A percentile compares a stretch with the other conserved stretches of the same genome.
These are phyloP conservation scores for Margarornis squamiger DNA, from an alignment of 2,797 vertebrate genomes.

Conservation along the genomic window DNA sequence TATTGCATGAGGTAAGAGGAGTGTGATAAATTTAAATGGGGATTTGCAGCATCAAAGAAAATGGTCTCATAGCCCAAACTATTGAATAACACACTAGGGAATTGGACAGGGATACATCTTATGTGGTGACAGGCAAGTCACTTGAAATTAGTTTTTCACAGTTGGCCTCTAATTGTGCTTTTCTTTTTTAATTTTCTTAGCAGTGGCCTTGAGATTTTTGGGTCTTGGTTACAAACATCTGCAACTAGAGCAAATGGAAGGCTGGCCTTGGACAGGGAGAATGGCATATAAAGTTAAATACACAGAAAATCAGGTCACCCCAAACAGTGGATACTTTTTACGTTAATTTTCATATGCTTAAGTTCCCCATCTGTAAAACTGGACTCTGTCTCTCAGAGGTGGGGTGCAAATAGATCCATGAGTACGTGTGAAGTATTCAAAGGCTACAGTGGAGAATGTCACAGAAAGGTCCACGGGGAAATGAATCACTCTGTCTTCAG, in stretches of 20 bases:
- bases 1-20: constrained; percentile 15
- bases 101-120: background rate
- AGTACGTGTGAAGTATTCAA: background rate
- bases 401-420: background rate
- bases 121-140: background rate
- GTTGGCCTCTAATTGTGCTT: background rate
- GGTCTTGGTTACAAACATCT: background rate
- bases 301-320: background rate
- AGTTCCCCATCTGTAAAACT: background rate
- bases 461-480: background rate
- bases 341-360: background rate
- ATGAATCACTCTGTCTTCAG: constrained; percentile 35
- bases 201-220: background rate
- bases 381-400: background rate
- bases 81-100: background rate
- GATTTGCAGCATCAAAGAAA: constrained; percentile 33
- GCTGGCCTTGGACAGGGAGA: background rate
- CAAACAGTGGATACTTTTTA: background rate
- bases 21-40: background rate
- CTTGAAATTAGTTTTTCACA: constrained; percentile 13
- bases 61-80: background rate
- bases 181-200: constrained; percentile 6
- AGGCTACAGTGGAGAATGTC: background rate
- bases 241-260: background rate
- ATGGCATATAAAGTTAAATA: background rate